Base-by-base conservation (phyloP, 1,140 invertebrate genomes). In the Listronotus oregonensis region DNA sequence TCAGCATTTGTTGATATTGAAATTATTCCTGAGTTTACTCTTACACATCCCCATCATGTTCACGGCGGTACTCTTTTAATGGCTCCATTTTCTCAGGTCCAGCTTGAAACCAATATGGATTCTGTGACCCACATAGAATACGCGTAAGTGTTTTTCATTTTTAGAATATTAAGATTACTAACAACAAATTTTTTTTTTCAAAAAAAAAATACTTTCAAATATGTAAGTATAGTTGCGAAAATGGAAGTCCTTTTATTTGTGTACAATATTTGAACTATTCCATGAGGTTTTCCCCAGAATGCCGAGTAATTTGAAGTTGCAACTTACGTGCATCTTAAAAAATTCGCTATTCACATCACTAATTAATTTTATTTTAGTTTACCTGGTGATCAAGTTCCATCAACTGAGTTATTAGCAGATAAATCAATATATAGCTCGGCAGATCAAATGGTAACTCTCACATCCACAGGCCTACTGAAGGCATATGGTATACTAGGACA, bases 1-100 rank as follows among this genome's bases (percentile, higher is more conserved):
- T 78, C 74, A 6, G 78, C 81, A 5, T 77, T 75, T 17, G 59
- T 83, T 0, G 83, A 83, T 69, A 74, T 85, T 27, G 81, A 85
- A 77, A 85, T 92, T 43, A 90, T 91, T 75, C 87, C 90, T 71
- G 84, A 86, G 52, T 77, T 92, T 43, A 78, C 77, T 54, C 72
- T 93, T 43, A 77, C 84, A n/a, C 79, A 80, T 69, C 85, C 87
- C 10, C 77, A 79, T 59, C 68, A 73, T 17, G 75, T 81, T 17
- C 72, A 67, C 50, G 80, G 78, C 40, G 78, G 80, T 60, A 78
- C 82, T n/a, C 77, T 87, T 68, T 67, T 91, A 34, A 86, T 92
- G 79, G 85, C 89, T 4, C 89, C 90, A 15, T 85, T 89, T 74
- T 89, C 89, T 31, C 80, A 84, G 10, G 78, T 90, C 37, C 84